A percentile compares a stretch with the other conserved stretches of the same genome.
Evolutionary conservation across 2,113 vertebrate species (phyloP).

Genomic region (Suricata suricatta): DNA sequence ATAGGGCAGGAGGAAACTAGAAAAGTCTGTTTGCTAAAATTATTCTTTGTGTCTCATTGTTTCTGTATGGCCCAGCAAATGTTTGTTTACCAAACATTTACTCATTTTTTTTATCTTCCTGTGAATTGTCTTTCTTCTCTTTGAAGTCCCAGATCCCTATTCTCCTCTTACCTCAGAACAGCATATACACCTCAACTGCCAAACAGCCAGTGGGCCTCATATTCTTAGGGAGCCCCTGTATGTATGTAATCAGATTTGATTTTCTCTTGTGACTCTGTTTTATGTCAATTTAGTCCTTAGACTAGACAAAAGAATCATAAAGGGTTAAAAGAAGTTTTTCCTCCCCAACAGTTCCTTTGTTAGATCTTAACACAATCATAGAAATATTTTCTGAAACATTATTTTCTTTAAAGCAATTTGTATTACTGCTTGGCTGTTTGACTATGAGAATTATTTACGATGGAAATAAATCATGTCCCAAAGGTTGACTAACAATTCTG

Average conservation of each 20-base stretch:
- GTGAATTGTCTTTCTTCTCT: neutral
- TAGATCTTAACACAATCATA: neutral
- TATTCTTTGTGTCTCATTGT: neutral
- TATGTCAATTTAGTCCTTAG: neutral
- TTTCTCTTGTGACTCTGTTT: neutral
- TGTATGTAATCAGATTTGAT: neutral
- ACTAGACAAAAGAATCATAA: neutral
- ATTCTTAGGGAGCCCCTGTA: neutral
- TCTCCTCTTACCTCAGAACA: neutral
- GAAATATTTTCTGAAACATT: constrained; percentile 5
- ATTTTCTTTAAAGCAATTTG: neutral
- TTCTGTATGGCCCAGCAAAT: neutral
- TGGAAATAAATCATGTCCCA: neutral
- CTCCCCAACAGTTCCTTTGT: neutral
- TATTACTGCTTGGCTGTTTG: neutral
- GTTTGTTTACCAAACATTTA: neutral
- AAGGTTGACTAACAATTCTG: constrained; percentile 18
- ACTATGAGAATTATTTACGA: neutral
- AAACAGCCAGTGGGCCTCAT: neutral
- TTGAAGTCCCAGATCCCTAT: neutral
- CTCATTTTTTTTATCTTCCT: neutral
- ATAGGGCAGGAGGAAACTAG: neutral
- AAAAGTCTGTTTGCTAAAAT: neutral
- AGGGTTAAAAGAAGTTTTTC: neutral
- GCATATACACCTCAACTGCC: neutral